Conservation (phyloP, 2,888 invertebrate species). For the Conus canariensis region DNA sequence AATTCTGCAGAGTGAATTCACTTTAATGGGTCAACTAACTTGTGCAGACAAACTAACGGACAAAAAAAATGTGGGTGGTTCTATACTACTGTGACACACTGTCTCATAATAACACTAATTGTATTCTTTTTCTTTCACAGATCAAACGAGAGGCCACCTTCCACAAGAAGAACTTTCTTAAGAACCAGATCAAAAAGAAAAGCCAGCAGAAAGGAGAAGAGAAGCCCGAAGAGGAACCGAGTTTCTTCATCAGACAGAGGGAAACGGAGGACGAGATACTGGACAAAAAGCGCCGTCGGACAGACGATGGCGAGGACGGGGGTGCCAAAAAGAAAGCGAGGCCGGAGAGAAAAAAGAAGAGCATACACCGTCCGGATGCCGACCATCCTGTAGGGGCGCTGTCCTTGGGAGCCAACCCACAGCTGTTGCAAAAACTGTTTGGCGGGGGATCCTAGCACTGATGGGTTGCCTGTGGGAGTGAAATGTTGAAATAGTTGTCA, state of each 20-base stretch:
- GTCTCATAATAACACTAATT: too few species aligned
- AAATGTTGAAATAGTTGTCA: too few species aligned
- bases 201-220: constrained; percentile 50
- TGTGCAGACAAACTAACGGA: too few species aligned
- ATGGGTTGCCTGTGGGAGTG: not conserved
- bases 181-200: constrained; percentile 85
- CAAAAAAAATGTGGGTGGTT: too few species aligned
- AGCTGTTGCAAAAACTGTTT: constrained; percentile 34
- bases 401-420: constrained; percentile 33
- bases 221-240: constrained; percentile 34
- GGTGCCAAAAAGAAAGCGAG: not conserved
- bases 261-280: constrained; percentile 70
- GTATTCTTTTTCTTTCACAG: not conserved
- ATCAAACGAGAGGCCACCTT: constrained; percentile 88
- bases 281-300: constrained; percentile 43
- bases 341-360: constrained; percentile 21
- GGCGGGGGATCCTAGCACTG: constrained; percentile 3
- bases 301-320: not conserved
- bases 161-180: constrained; percentile 88
- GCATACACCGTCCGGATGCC: constrained; percentile 30
- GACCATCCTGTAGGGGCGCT: constrained; percentile 31
- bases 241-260: constrained; percentile 54
- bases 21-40: too few species aligned
- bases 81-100: too few species aligned
- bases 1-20: too few species aligned